phyloP scores from a whole-genome alignment of 2,113 vertebrate species.

The Odontophorus gujanensis region DNA sequence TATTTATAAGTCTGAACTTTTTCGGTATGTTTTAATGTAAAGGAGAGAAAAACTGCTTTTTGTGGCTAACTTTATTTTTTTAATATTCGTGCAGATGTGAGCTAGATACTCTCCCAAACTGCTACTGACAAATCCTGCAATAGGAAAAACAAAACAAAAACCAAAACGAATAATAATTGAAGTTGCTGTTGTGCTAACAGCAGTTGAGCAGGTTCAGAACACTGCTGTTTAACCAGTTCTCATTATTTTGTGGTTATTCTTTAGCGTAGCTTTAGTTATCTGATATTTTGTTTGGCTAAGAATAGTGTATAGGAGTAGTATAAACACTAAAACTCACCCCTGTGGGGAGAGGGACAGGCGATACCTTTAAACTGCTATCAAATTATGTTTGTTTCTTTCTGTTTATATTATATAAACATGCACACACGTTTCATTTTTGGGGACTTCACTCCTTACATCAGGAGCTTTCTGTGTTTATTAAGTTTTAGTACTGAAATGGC shows the following conservation, averaged over 20 bases:
- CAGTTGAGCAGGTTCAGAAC: not conserved
- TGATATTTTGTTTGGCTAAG: not conserved
- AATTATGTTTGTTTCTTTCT: not conserved
- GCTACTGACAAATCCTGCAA: not conserved
- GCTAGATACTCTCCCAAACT: not conserved
- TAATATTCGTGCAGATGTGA: not conserved
- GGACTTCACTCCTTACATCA: not conserved
- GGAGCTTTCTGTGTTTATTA: constrained; percentile 21
- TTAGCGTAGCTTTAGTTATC: not conserved
- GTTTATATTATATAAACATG: not conserved
- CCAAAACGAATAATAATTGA: not conserved
- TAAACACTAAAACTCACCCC: not conserved
- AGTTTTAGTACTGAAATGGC: not conserved
- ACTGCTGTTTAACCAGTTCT: not conserved
- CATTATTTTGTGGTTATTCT: not conserved
- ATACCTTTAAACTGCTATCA: not conserved
- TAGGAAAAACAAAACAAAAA: not conserved
- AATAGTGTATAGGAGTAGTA: not conserved
- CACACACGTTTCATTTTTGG: not conserved
- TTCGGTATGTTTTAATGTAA: not conserved
- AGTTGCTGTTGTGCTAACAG: not conserved
- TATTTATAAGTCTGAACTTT: not conserved
- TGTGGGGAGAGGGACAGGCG: not conserved
- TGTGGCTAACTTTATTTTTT: not conserved
- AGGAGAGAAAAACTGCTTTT: not conserved